These are phyloP conservation scores for Dipodomys ordii DNA, from an alignment of 2,113 vertebrate genomes.

Conservation along the genomic window DNA sequence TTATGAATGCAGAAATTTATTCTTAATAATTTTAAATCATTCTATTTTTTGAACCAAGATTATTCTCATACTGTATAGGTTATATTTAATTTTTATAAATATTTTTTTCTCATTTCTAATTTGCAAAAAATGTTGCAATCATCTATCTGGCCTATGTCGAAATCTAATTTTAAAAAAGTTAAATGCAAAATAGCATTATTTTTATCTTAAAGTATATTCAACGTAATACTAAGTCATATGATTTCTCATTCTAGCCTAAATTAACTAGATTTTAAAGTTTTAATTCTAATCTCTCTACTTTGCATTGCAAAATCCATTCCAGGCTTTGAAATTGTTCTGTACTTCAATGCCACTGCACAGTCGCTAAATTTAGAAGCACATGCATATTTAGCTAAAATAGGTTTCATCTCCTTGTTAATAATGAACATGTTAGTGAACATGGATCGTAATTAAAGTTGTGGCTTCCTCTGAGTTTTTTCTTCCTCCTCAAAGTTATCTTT, in stretches of 20 bases:
- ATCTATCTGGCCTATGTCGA: slow-evolving; percentile 48
- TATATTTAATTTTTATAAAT: slow-evolving; percentile 13
- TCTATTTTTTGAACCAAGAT: slow-evolving; percentile 31
- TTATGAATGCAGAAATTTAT: not conserved
- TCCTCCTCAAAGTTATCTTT: slow-evolving; percentile 34
- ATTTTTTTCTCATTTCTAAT: slow-evolving; percentile 47
- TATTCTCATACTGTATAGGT: not conserved
- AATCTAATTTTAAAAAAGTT: slow-evolving; percentile 44
- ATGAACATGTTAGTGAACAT: slow-evolving; percentile 46
- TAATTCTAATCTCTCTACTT: slow-evolving; percentile 40
- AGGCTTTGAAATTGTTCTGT: slow-evolving; percentile 44
- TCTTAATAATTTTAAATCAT: not conserved
- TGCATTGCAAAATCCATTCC: slow-evolving; percentile 39
- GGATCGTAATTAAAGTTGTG: slow-evolving; percentile 27
- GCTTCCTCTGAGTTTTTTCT: slow-evolving; percentile 46
- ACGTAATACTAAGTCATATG: not conserved
- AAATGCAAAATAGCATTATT: slow-evolving; percentile 1
- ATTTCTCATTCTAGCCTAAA: not conserved
- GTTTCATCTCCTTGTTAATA: slow-evolving; percentile 27
- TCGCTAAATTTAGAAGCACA: slow-evolving; percentile 48
- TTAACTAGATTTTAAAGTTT: slow-evolving; percentile 47
- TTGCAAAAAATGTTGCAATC: slow-evolving; percentile 39
- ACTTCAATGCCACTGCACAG: slow-evolving; percentile 27
- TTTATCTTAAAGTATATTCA: slow-evolving; percentile 44
- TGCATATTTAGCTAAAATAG: slow-evolving; percentile 11